Conservation (phyloP, 1,140 invertebrate species). For the Camponotus pennsylvanicus region DNA sequence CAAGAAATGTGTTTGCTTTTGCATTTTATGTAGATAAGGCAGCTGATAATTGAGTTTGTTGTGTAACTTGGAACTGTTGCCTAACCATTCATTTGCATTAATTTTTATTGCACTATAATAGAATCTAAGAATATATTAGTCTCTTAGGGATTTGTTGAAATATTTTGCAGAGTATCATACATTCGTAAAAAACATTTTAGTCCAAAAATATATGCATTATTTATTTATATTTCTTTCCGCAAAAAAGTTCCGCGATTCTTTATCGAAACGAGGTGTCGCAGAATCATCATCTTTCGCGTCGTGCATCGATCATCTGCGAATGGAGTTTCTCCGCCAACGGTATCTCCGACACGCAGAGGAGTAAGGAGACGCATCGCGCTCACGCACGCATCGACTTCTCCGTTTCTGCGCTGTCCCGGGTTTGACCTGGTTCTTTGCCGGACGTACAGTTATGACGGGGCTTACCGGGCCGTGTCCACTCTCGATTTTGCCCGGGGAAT, state of each 20-base stretch:
- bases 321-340: conserved; percentile 36
- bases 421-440: conserved; percentile 39
- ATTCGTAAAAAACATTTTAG: neutral
- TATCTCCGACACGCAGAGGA: neutral
- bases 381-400: neutral
- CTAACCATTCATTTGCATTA: conserved; percentile 10
- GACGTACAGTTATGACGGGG: conserved; percentile 51
- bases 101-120: neutral
- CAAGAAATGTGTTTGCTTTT: conserved; percentile 20
- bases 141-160: neutral
- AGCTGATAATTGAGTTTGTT: conserved; percentile 24
- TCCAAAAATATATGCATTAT: too few relatives aligned
- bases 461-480: conserved; percentile 63
- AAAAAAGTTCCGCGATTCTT: too few relatives aligned
- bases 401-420: conserved; percentile 42
- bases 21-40: conserved; percentile 18
- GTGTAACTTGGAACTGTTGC: conserved; percentile 9
- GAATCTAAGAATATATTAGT: neutral
- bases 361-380: neutral
- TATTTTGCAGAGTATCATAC: neutral
- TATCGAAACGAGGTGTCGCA: neutral
- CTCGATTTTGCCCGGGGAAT: conserved; percentile 74
- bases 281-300: neutral
- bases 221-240: too few relatives aligned
- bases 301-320: conserved; percentile 30